A percentile compares a stretch with the other conserved stretches of the same genome.
Conservation (phyloP, 1,140 invertebrate genomes). For the Nomia melanderi region DNA sequence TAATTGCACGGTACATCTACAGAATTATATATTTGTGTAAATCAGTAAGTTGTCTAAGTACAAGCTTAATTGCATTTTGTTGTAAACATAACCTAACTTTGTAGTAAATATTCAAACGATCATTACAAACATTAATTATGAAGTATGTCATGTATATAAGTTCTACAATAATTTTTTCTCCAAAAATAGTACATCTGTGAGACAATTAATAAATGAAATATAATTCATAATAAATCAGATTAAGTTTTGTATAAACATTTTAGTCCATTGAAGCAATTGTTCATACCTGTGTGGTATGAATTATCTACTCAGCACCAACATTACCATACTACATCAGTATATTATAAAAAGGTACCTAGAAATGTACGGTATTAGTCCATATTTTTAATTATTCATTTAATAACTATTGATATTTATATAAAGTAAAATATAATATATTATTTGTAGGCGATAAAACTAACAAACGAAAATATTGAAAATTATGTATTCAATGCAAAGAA, state of each 20-base stretch:
- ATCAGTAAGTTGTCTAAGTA: background rate
- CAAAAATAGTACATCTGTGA: background rate
- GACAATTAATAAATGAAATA: background rate
- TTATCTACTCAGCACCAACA: constrained; percentile 52
- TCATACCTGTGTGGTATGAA: constrained; percentile 8
- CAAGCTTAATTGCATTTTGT: background rate
- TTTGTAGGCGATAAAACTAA: constrained; percentile 5
- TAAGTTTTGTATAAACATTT: background rate
- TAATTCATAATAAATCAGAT: background rate
- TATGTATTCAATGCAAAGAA: background rate
- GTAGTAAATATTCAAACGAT: background rate
- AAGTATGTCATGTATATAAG: background rate
- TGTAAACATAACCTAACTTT: constrained; percentile 33
- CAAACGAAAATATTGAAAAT: background rate
- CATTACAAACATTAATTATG: background rate
- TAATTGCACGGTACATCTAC: background rate
- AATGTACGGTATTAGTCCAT: constrained; percentile 36
- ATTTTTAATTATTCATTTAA: constrained; percentile 3
- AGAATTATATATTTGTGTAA: background rate
- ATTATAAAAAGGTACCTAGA: constrained; percentile 51
- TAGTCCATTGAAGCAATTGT: constrained; percentile 41
- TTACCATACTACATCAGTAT: constrained; percentile 63
- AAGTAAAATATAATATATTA: constrained; percentile 30
- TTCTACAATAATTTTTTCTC: too few relatives aligned
- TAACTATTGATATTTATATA: constrained; percentile 6